These are phyloP conservation scores for Phengaris alcon DNA, from an alignment of 2,888 invertebrate species.

Conservation along the genomic window DNA sequence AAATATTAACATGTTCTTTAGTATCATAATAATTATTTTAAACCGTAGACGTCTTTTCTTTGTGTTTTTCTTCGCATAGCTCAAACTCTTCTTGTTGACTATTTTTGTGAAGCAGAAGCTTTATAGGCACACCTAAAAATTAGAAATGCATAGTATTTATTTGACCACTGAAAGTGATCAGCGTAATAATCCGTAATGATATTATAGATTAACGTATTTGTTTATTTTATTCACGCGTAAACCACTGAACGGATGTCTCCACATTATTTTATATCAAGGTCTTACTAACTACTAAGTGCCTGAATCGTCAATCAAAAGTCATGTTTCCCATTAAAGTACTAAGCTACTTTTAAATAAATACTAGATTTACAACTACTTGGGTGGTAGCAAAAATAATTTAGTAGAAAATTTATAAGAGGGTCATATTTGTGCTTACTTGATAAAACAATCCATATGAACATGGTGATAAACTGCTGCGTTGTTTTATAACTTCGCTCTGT, in stretches of 20 bases:
- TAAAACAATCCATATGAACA: constrained; percentile 16
- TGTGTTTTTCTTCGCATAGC: not conserved
- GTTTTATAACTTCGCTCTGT: constrained; percentile 13
- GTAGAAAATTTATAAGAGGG: too few relatives aligned
- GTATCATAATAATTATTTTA: not conserved
- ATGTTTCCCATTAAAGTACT: too few relatives aligned
- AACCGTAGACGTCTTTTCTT: not conserved
- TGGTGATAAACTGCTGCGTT: constrained; percentile 7
- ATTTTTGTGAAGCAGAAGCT: not conserved
- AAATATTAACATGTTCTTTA: not conserved
- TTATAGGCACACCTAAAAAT: constrained; percentile 10
- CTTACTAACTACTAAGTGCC: too few relatives aligned
- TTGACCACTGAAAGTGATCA: not conserved
- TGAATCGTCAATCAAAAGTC: too few relatives aligned
- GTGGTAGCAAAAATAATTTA: too few relatives aligned
- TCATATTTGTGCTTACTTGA: not conserved
- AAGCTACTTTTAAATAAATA: too few relatives aligned
- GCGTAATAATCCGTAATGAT: not conserved
- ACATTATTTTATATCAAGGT: too few relatives aligned
- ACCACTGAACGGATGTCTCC: too few relatives aligned
- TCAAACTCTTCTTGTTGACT: not conserved
- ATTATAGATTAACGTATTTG: not conserved
- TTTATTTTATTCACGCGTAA: not conserved
- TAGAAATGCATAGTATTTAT: constrained; percentile 6
- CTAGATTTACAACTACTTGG: too few relatives aligned